Conservation (phyloP, 2,113 vertebrate genomes). For the Amphiprion ocellaris region DNA sequence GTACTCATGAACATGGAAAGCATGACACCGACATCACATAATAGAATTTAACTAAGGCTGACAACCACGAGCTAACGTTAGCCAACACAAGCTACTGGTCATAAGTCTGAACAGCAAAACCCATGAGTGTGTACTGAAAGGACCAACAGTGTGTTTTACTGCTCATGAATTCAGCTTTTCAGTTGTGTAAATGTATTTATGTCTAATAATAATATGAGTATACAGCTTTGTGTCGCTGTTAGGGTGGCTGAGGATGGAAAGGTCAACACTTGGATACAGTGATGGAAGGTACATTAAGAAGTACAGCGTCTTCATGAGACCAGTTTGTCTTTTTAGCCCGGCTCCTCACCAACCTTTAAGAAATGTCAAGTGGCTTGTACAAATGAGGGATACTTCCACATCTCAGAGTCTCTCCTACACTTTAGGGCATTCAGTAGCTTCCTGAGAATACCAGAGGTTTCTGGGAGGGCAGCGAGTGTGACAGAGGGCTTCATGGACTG, state of each 20-base stretch:
- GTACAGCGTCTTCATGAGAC: constrained; percentile 39
- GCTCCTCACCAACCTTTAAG: constrained; percentile 71
- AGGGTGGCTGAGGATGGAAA: background rate
- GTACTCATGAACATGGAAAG: no score
- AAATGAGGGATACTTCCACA: constrained; percentile 64
- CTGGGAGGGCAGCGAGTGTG: constrained; percentile 49
- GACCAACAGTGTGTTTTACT: background rate
- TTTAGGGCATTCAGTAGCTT: constrained; percentile 43
- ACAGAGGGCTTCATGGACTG: constrained; percentile 21
- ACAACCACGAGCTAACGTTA: no score
- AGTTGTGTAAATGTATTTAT: no score
- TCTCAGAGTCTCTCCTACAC: constrained; percentile 37
- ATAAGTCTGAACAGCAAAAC: no score
- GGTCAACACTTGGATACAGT: constrained; percentile 13
- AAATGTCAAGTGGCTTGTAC: constrained; percentile 77
- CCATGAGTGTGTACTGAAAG: background rate
- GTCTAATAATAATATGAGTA: no score
- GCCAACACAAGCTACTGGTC: no score
- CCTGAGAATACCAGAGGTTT: constrained; percentile 69
- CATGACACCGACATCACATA: no score
- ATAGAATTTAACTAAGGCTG: no score
- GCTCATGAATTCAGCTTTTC: no score
- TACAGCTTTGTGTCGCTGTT: background rate
- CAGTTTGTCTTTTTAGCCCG: constrained; percentile 54
- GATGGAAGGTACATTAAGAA: constrained; percentile 36